These are phyloP conservation scores for Poecile atricapillus DNA, from an alignment of 2,113 vertebrate species.

Conservation along the genomic window DNA sequence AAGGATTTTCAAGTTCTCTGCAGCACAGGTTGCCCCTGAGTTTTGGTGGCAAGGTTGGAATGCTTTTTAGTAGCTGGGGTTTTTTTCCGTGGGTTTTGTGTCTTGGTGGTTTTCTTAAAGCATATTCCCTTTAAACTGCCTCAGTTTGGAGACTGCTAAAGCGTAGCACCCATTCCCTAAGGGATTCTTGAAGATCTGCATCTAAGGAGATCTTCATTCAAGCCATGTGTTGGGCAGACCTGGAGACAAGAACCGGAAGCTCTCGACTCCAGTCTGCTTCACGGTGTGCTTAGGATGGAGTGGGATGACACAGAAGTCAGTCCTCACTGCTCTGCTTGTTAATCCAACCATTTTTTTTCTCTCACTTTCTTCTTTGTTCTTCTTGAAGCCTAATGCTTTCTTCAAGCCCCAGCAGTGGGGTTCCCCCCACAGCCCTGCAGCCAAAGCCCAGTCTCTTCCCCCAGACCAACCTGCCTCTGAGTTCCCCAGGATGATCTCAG, in stretches of 20 bases:
- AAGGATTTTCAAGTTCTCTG: conserved; percentile 16
- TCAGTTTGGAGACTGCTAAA: background rate
- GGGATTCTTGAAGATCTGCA: background rate
- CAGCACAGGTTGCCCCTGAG: conserved; percentile 13
- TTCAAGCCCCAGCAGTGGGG: conserved; percentile 70
- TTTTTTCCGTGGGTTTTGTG: background rate
- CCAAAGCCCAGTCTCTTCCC: conserved; percentile 78
- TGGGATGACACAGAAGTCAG: background rate
- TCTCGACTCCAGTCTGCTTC: background rate
- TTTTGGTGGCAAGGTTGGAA: conserved; percentile 30
- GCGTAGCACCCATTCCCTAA: background rate
- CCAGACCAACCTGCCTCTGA: conserved; percentile 57
- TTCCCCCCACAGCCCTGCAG: conserved; percentile 51
- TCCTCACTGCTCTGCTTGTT: background rate
- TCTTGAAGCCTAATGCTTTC: conserved; percentile 58
- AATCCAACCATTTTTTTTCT: background rate
- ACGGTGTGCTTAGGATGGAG: background rate
- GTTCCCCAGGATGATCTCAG: conserved; percentile 56
- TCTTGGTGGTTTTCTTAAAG: background rate
- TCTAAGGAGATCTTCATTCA: background rate
- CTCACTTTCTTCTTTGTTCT: background rate
- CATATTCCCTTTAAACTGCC: background rate
- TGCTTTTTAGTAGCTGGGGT: background rate
- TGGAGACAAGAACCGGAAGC: background rate
- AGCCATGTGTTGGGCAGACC: background rate